Percentiles rank a stretch among this genome's conserved stretches.
These are phyloP conservation scores for Diadema setosum DNA, from an alignment of 35 echinoderm and acorn worm genomes.

Conservation along the genomic window DNA sequence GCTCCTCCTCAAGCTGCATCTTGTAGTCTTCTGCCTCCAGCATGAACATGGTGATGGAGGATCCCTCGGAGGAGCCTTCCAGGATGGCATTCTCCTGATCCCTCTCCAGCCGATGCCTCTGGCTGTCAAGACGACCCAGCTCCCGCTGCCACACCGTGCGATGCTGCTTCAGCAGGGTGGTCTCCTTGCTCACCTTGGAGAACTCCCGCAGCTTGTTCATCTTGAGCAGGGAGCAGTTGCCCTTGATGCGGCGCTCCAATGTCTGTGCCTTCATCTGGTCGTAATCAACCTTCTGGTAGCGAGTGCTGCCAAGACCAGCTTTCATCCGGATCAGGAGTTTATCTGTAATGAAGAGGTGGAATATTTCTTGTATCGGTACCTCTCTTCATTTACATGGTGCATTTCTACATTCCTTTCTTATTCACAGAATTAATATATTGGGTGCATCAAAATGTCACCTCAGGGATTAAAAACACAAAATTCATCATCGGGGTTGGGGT, in stretches of 20 bases:
- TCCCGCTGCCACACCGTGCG: conserved; percentile 71
- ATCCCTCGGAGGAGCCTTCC: conserved; percentile 53
- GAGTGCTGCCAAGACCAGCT: conserved; percentile 70
- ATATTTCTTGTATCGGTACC: neutral
- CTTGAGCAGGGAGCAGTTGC: conserved; percentile 76
- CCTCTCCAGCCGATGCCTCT: conserved; percentile 18
- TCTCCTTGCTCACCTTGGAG: conserved; percentile 74
- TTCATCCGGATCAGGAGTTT: conserved; percentile 87
- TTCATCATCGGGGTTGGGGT: neutral
- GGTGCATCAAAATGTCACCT: neutral
- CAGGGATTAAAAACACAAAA: neutral
- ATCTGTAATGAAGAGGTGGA: conserved; percentile 50
- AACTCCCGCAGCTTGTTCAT: conserved; percentile 68
- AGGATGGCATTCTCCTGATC: conserved; percentile 58
- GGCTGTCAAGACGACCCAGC: conserved; percentile 24
- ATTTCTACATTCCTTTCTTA: neutral
- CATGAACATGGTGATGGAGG: conserved; percentile 88
- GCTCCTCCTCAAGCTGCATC: conserved; percentile 21
- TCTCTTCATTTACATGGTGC: neutral
- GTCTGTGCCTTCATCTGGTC: conserved; percentile 76
- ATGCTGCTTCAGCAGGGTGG: conserved; percentile 86
- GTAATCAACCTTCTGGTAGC: conserved; percentile 72
- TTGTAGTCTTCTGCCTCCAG: conserved; percentile 76
- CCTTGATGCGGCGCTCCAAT: conserved; percentile 78
- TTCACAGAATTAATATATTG: neutral